These are phyloP conservation scores for Centropyge bicolor DNA, from an alignment of 2,797 vertebrate species.

Conservation along the genomic window DNA sequence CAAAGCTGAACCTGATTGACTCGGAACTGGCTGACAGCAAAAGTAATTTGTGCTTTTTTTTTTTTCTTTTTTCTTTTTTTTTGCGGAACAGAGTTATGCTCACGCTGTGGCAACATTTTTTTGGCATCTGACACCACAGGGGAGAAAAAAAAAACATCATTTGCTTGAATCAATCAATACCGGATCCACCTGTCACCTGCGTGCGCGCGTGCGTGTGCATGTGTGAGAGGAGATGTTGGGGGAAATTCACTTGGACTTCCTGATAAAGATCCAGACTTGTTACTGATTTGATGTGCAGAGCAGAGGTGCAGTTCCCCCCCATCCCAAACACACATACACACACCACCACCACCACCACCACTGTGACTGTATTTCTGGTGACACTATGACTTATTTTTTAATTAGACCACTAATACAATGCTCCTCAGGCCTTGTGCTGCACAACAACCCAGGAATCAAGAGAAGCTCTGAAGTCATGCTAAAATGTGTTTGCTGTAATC, in stretches of 20 bases:
- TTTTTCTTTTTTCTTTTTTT: constrained; percentile 32
- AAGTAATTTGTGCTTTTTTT: constrained; percentile 61
- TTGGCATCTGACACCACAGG: constrained; percentile 32
- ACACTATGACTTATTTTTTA: constrained; percentile 16
- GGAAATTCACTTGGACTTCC: constrained; percentile 45
- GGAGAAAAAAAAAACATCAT: constrained; percentile 15
- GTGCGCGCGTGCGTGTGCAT: constrained; percentile 20
- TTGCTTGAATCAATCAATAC: constrained; percentile 64
- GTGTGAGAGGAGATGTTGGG: constrained; percentile 5
- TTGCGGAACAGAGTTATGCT: constrained; percentile 27
- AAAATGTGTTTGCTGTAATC: constrained; percentile 52
- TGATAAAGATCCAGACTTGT: constrained; percentile 38
- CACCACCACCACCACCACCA: no score
- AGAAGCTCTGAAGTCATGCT: constrained; percentile 58
- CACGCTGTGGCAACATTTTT: constrained; percentile 30
- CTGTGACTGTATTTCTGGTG: constrained; percentile 35
- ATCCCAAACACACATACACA: no score
- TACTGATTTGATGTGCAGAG: constrained; percentile 26
- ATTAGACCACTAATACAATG: constrained; percentile 50
- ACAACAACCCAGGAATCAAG: constrained; percentile 51
- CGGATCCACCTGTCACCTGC: constrained; percentile 58
- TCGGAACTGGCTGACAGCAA: constrained; percentile 28
- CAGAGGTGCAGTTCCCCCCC: constrained; percentile 15
- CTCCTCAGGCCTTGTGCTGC: constrained; percentile 48
- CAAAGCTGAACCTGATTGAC: constrained; percentile 39